Base-by-base conservation (phyloP, 2,797 vertebrate species). In the Catamblyrhynchus diadema region DNA sequence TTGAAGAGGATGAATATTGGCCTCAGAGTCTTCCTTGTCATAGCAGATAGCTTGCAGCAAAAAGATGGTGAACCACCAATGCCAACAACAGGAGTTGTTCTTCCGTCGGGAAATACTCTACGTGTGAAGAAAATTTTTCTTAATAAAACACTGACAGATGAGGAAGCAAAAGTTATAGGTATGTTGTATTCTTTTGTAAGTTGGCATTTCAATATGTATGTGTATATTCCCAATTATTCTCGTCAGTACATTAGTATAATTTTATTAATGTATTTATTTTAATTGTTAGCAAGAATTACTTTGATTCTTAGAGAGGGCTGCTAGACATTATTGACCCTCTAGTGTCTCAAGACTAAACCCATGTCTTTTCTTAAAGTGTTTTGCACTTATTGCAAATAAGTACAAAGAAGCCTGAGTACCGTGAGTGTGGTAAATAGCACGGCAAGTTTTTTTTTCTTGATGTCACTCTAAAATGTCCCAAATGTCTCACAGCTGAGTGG, bases 41-140 rank as follows among this genome's bases (percentile, higher is more conserved):
- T 99, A 86, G 99, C 99, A 4, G 99, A 99, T 97, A 99, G 99
- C 91, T 98, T 99, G 73, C 99, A 99, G 96, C 99, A 99, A 97
- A 99, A 99, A 95, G 99, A 99, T 7, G 99, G 99, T 1, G 99
- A 99, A 80, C 99, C 99, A 6, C 99, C 99, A 3, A 99, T 99
- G 99, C 99, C 99, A 54, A 99, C 99, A 4, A 99, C 99, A 9
- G 99, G 99, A 65, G 99, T 99, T 90, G 99, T 99, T 93, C 98
- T 99, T 97, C 99, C 99, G 75, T 99, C 99, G 54, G 99, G 99
- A 94, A 99, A 99, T 97, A 99, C 99, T n/a, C 97, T 99, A 33
- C 98, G 99, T n/a, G 99, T 99, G 88, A 99, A 99, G 97, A 99
- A 99, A 97, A 99, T 99, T 97, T 99, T 99, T 96, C 99, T 99